phyloP scores from a whole-genome alignment of 2,888 invertebrate species.

The Lithophane semibrunnea region DNA sequence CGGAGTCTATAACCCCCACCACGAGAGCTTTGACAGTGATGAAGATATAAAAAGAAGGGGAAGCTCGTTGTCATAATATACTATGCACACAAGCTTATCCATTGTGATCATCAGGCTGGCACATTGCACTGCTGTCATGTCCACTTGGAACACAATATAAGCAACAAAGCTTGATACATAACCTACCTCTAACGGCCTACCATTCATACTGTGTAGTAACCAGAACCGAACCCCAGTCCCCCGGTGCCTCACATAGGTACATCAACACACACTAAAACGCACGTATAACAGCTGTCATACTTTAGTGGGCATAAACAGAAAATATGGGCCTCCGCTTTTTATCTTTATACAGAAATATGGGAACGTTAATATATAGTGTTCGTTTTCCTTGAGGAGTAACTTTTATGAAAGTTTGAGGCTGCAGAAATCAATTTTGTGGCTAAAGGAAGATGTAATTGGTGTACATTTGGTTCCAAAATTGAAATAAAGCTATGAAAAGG shows the following conservation, averaged over 20 bases:
- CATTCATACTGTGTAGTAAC: not conserved
- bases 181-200: not conserved
- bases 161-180: constrained; percentile 19
- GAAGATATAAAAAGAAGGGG: not conserved
- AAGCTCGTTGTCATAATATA: constrained; percentile 4
- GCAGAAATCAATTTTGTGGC: not conserved
- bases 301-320: constrained; percentile 38
- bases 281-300: constrained; percentile 30
- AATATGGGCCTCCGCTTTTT: constrained; percentile 27
- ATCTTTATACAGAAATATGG: constrained; percentile 24
- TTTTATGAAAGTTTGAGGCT: constrained; percentile 1
- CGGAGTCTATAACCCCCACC: not conserved
- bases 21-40: not conserved
- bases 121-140: not conserved
- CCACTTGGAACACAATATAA: constrained; percentile 6
- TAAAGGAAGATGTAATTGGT: not conserved
- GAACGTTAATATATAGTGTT: constrained; percentile 22
- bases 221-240: constrained; percentile 3
- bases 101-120: constrained; percentile 1
- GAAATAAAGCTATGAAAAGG: not conserved
- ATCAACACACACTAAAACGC: constrained; percentile 29
- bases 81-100: constrained; percentile 15
- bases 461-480: not conserved
- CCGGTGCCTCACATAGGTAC: not conserved
- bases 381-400: not conserved